Evolutionary conservation across 2,888 invertebrate genomes (phyloP), one percentile per base, ranked within the genome.

Genomic region (Creontiades dilutus): DNA sequence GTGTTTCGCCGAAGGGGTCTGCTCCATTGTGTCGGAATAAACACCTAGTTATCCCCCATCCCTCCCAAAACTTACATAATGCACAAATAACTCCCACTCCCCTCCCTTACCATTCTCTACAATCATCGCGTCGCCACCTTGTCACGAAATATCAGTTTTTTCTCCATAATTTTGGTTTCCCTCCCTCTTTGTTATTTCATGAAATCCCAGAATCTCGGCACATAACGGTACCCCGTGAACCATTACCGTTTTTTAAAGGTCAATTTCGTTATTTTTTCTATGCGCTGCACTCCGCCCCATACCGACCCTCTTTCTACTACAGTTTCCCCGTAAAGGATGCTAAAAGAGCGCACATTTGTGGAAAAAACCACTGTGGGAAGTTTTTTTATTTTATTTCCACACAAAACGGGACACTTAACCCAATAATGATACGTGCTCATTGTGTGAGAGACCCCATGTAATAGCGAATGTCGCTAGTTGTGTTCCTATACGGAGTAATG

Each of bases 1-100:
- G 85, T 61, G 28, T 61, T 5, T 61, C 61, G 16, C 85, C 27
- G 12, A 13, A 16, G 86, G 86, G 84, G 86, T 46, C 46, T 47
- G 23, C 75, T 68, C 86, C 16, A 46, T 86, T 86, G 86, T 86
- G 75, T 47, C n/a, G 86, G 75, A 86, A 86, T 86, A 86, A 86
- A 86, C 86, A 86, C 86, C 86, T 86, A 86, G 86, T 86, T 86
- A 86, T 85, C 27, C 85, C 57, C 85, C 57, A 28, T 86, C 86
- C 86, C 68, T 48, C 76, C 68, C 85, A 61, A 61, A 85, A 85
- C 85, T 85, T 85, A 85, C 85, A 85, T 23, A 85, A 85, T 57
- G 85, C 82, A 16, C 46, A 37, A 37, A 37, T 46, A 19, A 37
- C n/a, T 28, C n/a, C 47, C 80, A 3, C n/a, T 52, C 37, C 37